phyloP scores from a whole-genome alignment of 1,140 invertebrate genomes.

The Trissolcus basalis region DNA sequence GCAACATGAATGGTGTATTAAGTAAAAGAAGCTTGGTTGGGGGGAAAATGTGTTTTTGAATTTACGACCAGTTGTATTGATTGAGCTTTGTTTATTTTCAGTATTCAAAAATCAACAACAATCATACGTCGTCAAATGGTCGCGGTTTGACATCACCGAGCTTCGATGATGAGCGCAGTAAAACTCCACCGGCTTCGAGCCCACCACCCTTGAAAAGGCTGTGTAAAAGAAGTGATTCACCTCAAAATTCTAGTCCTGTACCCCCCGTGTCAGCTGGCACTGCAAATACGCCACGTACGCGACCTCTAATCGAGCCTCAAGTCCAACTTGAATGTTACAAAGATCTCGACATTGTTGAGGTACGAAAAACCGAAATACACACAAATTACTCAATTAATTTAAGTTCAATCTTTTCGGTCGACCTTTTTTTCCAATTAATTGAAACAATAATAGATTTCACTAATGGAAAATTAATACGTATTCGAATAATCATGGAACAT shows the following conservation, averaged over 20 bases:
- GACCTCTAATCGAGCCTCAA: constrained; percentile 74
- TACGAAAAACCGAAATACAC: constrained; percentile 47
- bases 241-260: constrained; percentile 76
- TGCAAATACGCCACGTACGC: constrained; percentile 70
- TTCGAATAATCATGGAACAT: too few relatives aligned
- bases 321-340: constrained; percentile 76
- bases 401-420: neutral
- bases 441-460: too few relatives aligned
- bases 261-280: constrained; percentile 67
- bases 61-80: too few relatives aligned
- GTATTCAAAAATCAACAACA: constrained; percentile 73
- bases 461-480: too few relatives aligned
- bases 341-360: constrained; percentile 76
- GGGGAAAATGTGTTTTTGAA: too few relatives aligned
- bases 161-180: constrained; percentile 74
- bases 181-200: constrained; percentile 72
- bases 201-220: constrained; percentile 76
- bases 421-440: neutral
- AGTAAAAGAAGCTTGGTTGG: too few relatives aligned
- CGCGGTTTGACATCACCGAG: constrained; percentile 73
- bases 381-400: neutral
- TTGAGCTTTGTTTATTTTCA: constrained; percentile 44
- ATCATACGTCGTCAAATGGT: constrained; percentile 71
- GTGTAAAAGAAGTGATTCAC: constrained; percentile 76
- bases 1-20: too few relatives aligned